Evolutionary conservation across 2,113 vertebrate species (phyloP).

Genomic region (Romanogobio albipinnatus): DNA sequence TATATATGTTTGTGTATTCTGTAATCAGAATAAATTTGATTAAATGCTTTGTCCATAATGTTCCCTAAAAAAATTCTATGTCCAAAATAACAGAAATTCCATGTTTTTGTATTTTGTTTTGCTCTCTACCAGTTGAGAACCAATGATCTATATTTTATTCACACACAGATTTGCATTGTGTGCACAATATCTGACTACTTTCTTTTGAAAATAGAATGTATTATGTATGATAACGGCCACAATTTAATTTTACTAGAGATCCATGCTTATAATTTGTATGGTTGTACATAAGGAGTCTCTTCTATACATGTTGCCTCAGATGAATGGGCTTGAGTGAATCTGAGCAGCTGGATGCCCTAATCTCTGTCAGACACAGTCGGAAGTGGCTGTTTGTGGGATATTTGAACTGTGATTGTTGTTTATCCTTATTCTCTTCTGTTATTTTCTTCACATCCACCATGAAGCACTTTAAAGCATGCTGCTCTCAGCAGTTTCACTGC

Average conservation of each 20-base stretch:
- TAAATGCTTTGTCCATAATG: no score
- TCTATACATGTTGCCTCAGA: not conserved
- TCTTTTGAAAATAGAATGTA: not conserved
- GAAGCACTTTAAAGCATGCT: conserved; percentile 17
- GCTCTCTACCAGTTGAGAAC: no score
- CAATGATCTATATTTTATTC: no score
- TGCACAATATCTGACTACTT: no score
- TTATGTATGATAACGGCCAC: not conserved
- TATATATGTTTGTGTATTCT: no score
- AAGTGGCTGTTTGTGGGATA: not conserved
- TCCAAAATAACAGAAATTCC: no score
- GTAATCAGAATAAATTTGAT: no score
- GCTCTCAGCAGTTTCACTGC: conserved; percentile 37
- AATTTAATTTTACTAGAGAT: not conserved
- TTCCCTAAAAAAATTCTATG: no score
- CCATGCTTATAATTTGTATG: not conserved
- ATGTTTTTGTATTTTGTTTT: no score
- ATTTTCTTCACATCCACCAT: not conserved
- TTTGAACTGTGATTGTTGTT: not conserved
- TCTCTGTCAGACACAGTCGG: not conserved
- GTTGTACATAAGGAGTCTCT: not conserved
- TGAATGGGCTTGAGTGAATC: not conserved
- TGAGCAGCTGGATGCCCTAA: not conserved
- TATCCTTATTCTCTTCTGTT: conserved; percentile 11
- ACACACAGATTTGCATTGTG: no score